These are phyloP conservation scores for Dipodomys ordii DNA, from an alignment of 2,113 vertebrate species.

Conservation along the genomic window DNA sequence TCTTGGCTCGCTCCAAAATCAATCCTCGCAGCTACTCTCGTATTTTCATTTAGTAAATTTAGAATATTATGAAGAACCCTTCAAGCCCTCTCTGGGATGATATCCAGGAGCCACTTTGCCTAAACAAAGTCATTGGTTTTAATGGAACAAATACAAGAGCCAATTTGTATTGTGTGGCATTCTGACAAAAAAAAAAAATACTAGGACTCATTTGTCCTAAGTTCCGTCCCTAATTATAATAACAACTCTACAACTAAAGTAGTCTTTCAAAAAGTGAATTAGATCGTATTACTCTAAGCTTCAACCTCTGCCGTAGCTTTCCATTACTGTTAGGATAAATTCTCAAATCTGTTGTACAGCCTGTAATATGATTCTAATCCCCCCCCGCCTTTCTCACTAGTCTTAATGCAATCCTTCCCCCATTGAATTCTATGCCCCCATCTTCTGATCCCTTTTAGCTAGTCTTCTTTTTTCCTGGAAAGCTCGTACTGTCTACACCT, in stretches of 20 bases:
- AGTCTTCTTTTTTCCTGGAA: slow-evolving; percentile 15
- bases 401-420: not conserved
- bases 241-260: slow-evolving; percentile 53
- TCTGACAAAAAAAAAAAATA: slow-evolving; percentile 74
- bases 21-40: slow-evolving; percentile 65
- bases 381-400: not conserved
- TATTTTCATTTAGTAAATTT: slow-evolving; percentile 78
- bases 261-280: slow-evolving; percentile 52
- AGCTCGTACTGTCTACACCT: not conserved
- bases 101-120: slow-evolving; percentile 79
- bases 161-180: slow-evolving; percentile 66
- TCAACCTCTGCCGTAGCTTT: slow-evolving; percentile 38
- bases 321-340: slow-evolving; percentile 20
- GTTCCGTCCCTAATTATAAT: slow-evolving; percentile 68
- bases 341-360: not conserved
- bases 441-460: not conserved
- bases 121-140: slow-evolving; percentile 80
- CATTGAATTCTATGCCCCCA: not conserved
- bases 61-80: slow-evolving; percentile 76
- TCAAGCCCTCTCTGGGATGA: slow-evolving; percentile 75
- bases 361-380: not conserved
- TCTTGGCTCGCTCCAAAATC: slow-evolving; percentile 67
- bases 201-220: slow-evolving; percentile 58
- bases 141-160: slow-evolving; percentile 73
- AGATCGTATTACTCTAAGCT: slow-evolving; percentile 37